phyloP scores from a whole-genome alignment of 2,113 vertebrate species.

The Oreochromis tanganicae region DNA sequence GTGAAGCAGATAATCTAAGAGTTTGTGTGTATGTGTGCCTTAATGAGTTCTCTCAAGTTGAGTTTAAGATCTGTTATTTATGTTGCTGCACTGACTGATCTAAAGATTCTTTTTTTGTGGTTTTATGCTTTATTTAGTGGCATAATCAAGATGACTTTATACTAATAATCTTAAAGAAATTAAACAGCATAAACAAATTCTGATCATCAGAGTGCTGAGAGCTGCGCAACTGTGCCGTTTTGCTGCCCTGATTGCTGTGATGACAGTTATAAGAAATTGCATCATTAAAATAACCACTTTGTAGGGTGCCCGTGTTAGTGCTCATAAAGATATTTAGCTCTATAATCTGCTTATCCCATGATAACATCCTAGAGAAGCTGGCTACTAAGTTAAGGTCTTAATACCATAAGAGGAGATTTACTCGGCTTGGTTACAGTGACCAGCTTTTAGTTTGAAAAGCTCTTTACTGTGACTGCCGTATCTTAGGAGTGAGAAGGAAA shows the following conservation, averaged over 20 bases:
- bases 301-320: conserved; percentile 2
- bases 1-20: background rate
- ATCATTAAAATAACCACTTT: conserved; percentile 27
- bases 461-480: conserved; percentile 13
- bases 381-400: conserved; percentile 48
- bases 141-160: background rate
- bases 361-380: conserved; percentile 47
- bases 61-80: background rate
- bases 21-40: background rate
- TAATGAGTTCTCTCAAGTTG: background rate
- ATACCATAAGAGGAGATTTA: conserved; percentile 64
- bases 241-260: background rate
- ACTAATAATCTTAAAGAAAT: background rate
- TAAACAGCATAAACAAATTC: background rate
- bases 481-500: background rate
- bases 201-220: background rate
- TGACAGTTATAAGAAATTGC: background rate
- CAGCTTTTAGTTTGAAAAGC: conserved; percentile 28
- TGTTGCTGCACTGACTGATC: background rate
- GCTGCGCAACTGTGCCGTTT: background rate
- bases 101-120: background rate
- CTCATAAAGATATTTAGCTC: conserved; percentile 45
- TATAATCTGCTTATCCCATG: conserved; percentile 53
- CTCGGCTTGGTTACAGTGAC: conserved; percentile 45
- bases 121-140: background rate